Percentiles rank a stretch among this genome's conserved stretches.
Evolutionary conservation across 2,113 vertebrate genomes (phyloP).

Genomic region (Andinoacara biseriatus): DNA sequence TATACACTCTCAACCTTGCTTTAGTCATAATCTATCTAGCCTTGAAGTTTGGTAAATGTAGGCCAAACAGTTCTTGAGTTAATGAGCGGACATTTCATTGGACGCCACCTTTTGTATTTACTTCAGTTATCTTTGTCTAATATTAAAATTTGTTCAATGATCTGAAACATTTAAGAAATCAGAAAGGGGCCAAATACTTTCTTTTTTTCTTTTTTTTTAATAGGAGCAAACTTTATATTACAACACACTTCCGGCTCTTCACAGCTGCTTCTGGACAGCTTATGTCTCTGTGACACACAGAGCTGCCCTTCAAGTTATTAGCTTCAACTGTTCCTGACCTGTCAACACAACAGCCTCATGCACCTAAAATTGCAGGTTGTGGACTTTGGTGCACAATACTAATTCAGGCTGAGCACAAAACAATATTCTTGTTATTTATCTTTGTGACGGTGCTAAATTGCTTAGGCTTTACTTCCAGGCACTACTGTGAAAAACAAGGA

Average conservation of each 20-base stretch:
- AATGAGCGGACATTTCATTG: too few relatives aligned
- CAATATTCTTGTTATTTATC: constrained; percentile 8
- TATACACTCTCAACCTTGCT: too few relatives aligned
- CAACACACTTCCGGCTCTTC: neutral
- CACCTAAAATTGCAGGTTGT: neutral
- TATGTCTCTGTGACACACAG: neutral
- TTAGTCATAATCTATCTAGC: too few relatives aligned
- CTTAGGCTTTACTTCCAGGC: neutral
- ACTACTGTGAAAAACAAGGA: neutral
- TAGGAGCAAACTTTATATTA: neutral
- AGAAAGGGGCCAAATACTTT: too few relatives aligned
- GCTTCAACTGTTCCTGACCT: neutral
- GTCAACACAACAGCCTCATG: neutral
- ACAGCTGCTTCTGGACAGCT: neutral
- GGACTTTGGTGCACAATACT: neutral
- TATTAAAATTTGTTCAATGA: too few relatives aligned
- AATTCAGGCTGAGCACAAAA: constrained; percentile 15
- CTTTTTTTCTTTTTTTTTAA: neutral
- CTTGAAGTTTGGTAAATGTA: too few relatives aligned
- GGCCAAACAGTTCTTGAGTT: too few relatives aligned
- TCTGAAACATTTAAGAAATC: too few relatives aligned
- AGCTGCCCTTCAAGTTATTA: neutral
- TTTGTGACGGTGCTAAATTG: constrained; percentile 17
- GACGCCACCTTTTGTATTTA: too few relatives aligned
- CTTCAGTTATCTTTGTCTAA: too few relatives aligned